Evolutionary conservation across 2,888 invertebrate genomes (phyloP).

Genomic region (Machimus rusticus): DNA sequence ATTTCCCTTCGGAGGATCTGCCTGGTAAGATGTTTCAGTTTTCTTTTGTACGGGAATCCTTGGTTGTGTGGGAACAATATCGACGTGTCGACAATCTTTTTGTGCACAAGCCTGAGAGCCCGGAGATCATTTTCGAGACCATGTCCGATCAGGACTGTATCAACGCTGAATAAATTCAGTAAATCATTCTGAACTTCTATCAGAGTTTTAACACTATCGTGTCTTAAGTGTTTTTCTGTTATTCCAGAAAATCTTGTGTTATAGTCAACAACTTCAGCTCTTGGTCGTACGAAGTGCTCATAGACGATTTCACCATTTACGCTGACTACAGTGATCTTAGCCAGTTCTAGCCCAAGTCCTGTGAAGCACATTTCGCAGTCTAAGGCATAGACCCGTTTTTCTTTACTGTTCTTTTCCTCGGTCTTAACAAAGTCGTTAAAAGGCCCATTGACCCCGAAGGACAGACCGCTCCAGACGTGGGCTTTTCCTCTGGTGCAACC

Average conservation of each 20-base stretch:
- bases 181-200: slow-evolving; percentile 86
- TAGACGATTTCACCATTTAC: slow-evolving; percentile 79
- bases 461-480: slow-evolving; percentile 82
- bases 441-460: slow-evolving; percentile 77
- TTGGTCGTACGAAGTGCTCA: slow-evolving; percentile 85
- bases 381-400: slow-evolving; percentile 73
- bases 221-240: slow-evolving; percentile 69
- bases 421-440: slow-evolving; percentile 73
- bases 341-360: slow-evolving; percentile 82
- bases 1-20: slow-evolving; percentile 81
- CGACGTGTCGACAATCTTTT: slow-evolving; percentile 88
- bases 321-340: slow-evolving; percentile 84
- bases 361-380: slow-evolving; percentile 99
- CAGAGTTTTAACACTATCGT: slow-evolving; percentile 73
- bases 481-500: slow-evolving; percentile 73
- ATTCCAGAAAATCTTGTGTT: slow-evolving; percentile 97
- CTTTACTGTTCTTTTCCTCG: slow-evolving; percentile 50
- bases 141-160: slow-evolving; percentile 94
- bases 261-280: slow-evolving; percentile 84
- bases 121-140: slow-evolving; percentile 93
- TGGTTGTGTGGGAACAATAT: slow-evolving; percentile 84
- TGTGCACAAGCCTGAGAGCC: slow-evolving; percentile 83
- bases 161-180: slow-evolving; percentile 77
- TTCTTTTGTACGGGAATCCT: slow-evolving; percentile 84
- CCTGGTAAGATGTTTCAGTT: slow-evolving; percentile 79